Evolutionary conservation across 1,140 invertebrate genomes (phyloP), one percentile per base, ranked within the genome.

Genomic region (Drosophila tropicalis): DNA sequence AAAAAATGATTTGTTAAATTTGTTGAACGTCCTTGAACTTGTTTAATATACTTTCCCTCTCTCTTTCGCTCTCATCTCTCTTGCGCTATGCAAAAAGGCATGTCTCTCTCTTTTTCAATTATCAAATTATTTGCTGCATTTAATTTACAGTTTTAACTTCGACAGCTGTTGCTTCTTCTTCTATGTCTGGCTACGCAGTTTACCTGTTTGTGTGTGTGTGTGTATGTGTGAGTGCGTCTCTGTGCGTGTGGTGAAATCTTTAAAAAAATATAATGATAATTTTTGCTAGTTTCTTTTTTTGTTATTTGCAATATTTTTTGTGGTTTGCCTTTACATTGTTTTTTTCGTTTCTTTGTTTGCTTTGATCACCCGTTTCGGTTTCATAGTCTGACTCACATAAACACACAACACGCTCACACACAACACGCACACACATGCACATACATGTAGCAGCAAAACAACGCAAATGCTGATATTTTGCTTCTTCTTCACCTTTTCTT

Each of bases 271-370:
- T 22, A 65, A 70, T 69, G 57, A 72, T 79, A 85, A 75, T 78
- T 83, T 72, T 51, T 22, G 44, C 44, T 51, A 51, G 57, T 62
- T 54, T 40, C 68, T 40, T 32, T 76, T 81, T 67, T 81, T 65
- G 65, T 67, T 56, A 60, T 74, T 76, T 70, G 72, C 74, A 75
- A 83, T 86, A 58, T 77, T 64, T 61, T 70, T 67, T 67, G 62
- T 79, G 36, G 12, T 85, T 54, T 69, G 80, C 41, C 67, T 77
- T 64, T 66, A 68, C 79, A 78, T 74, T 63, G 72, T 55, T 54
- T 25, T 87, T 87, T 87, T 29, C 29, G 72, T 87, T 83, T 58
- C 70, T 76, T 87, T 87, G 76, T 89, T 89, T 86, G 84, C 83
- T 89, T 86, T 89, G 83, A 77, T 86, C 84, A 80, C 69, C 44